phyloP scores from a whole-genome alignment of 2,113 vertebrate genomes.

The Fulica atra region DNA sequence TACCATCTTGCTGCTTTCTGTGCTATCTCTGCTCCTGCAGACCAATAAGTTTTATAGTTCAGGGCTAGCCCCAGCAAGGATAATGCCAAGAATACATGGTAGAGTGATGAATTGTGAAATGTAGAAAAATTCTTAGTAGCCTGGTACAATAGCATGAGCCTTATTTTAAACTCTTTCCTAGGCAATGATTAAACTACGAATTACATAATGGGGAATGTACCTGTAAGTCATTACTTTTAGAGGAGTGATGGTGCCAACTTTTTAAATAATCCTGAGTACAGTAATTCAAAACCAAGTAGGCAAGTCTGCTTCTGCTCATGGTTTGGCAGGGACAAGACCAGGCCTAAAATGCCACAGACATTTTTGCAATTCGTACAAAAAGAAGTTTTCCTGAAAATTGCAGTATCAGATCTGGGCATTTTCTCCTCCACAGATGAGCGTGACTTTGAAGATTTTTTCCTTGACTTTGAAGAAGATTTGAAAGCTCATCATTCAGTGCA shows the following conservation, averaged over 20 bases:
- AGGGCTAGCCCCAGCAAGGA: neutral
- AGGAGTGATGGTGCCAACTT: neutral
- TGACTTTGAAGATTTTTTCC: slow-evolving; percentile 87
- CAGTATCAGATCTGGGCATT: neutral
- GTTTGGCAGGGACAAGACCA: neutral
- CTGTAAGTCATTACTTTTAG: neutral
- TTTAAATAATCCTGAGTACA: neutral
- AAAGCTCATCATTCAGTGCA: slow-evolving; percentile 86
- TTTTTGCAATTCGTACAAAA: neutral
- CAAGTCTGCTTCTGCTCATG: neutral
- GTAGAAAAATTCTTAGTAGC: neutral
- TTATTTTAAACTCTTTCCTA: neutral
- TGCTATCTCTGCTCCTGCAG: neutral
- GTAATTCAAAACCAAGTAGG: neutral
- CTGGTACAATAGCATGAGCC: neutral
- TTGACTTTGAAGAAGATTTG: slow-evolving; percentile 89
- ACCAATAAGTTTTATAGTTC: neutral
- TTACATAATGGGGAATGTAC: neutral
- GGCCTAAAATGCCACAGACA: neutral
- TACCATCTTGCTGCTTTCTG: neutral
- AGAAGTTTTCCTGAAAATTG: neutral
- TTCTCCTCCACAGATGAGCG: slow-evolving; percentile 79
- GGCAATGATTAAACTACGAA: neutral
- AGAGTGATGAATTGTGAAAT: neutral
- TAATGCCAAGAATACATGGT: neutral